Evolutionary conservation across 2,113 vertebrate genomes (phyloP).

Genomic region (Otus sunia): DNA sequence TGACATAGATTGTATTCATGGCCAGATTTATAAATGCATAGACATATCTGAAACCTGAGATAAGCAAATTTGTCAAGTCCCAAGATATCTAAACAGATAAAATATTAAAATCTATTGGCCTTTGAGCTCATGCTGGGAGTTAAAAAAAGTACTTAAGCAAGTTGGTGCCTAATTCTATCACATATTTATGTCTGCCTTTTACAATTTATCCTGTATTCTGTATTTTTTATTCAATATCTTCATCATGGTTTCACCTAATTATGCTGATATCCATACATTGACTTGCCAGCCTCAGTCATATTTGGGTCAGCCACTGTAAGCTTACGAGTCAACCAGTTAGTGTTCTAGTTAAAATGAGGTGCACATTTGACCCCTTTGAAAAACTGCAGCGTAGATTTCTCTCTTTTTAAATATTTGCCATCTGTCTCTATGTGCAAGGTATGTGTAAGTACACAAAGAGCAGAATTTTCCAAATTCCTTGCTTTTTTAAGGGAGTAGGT

Average conservation of each 20-base stretch:
- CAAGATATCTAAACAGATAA: neutral
- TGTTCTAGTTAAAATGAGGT: neutral
- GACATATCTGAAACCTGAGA: neutral
- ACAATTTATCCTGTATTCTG: neutral
- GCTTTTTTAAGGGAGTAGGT: neutral
- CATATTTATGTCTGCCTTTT: neutral
- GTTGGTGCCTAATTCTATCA: neutral
- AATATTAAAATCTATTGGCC: neutral
- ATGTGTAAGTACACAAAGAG: neutral
- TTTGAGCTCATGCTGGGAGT: neutral
- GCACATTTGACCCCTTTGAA: neutral
- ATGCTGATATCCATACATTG: rapidly evolving
- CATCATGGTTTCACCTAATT: neutral
- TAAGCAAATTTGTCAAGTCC: neutral
- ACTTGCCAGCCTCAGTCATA: neutral
- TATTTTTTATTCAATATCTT: neutral
- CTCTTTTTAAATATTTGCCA: neutral
- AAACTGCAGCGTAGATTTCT: neutral
- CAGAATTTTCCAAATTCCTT: neutral
- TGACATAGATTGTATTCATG: neutral
- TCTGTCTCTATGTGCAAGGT: neutral
- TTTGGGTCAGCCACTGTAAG: neutral
- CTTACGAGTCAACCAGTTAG: neutral
- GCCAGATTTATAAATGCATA: neutral
- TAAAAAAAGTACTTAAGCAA: neutral